Evolutionary conservation across 2,797 vertebrate species (phyloP).

Genomic region (Parambassis ranga): DNA sequence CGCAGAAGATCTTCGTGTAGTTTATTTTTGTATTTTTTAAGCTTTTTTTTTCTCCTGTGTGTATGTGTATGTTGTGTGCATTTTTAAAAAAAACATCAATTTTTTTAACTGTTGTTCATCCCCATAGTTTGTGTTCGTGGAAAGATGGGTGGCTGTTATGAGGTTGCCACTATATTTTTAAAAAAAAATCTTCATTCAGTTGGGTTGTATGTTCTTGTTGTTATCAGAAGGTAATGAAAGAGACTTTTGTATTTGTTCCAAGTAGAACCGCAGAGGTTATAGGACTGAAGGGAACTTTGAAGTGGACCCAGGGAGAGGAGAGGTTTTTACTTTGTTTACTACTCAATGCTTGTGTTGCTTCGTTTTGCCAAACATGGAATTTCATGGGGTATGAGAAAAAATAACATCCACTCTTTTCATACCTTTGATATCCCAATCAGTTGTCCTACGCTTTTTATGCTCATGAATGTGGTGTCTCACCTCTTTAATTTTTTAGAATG

Average conservation of each 20-base stretch:
- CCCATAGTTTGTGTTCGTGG: constrained; percentile 74
- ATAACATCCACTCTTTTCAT: constrained; percentile 29
- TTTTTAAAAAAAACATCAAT: constrained; percentile 68
- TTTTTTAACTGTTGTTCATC: constrained; percentile 74
- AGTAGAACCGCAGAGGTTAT: constrained; percentile 68
- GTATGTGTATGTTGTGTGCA: constrained; percentile 78
- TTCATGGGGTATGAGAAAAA: constrained; percentile 48
- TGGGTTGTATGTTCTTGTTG: constrained; percentile 72
- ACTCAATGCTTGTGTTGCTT: constrained; percentile 69
- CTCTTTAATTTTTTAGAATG: constrained; percentile 65
- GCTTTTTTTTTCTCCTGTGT: constrained; percentile 69
- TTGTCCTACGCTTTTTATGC: constrained; percentile 65
- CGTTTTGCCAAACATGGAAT: constrained; percentile 77
- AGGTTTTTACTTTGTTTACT: constrained; percentile 77
- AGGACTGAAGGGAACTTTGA: constrained; percentile 79
- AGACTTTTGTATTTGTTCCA: constrained; percentile 75
- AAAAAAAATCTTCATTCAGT: constrained; percentile 65
- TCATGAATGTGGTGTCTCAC: constrained; percentile 68
- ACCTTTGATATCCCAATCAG: constrained; percentile 35
- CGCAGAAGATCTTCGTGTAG: constrained; percentile 82
- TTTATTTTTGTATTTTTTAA: constrained; percentile 89
- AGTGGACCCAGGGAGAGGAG: constrained; percentile 72
- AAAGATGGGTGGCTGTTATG: constrained; percentile 65
- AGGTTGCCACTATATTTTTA: constrained; percentile 74
- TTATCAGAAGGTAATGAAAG: constrained; percentile 57